Percentiles rank a stretch among this genome's conserved stretches.
These are phyloP conservation scores for Archips crataeganus DNA, from an alignment of 2,888 invertebrate genomes.

Conservation along the genomic window DNA sequence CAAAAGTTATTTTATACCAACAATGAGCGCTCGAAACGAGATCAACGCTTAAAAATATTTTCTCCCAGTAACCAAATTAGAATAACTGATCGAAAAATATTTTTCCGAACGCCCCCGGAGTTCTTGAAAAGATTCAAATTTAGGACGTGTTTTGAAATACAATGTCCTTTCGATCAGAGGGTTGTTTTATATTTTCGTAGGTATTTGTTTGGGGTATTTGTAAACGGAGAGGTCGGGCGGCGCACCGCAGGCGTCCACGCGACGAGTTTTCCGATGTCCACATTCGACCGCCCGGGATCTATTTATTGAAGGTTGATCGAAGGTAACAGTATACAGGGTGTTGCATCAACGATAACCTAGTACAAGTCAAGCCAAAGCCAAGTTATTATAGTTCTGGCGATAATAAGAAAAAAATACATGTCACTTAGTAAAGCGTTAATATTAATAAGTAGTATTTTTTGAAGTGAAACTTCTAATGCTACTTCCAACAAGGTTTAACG, in stretches of 20 bases:
- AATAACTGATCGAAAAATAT: constrained; percentile 40
- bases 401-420: too few species aligned
- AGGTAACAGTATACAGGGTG: too few species aligned
- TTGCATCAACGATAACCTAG: too few species aligned
- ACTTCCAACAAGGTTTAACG: too few species aligned
- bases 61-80: constrained; percentile 29
- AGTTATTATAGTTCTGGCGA: too few species aligned
- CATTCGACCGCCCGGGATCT: constrained; percentile 2
- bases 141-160: constrained; percentile 42
- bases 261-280: constrained; percentile 24
- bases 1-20: constrained; percentile 3
- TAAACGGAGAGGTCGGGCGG: constrained; percentile 22
- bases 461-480: too few species aligned
- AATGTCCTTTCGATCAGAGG: constrained; percentile 38
- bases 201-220: constrained; percentile 38
- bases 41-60: constrained; percentile 29
- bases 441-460: too few species aligned
- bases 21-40: constrained; percentile 23
- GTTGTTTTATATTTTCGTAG: constrained; percentile 39
- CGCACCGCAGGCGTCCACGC: constrained; percentile 33
- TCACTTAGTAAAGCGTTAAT: too few species aligned
- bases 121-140: constrained; percentile 42
- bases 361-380: too few species aligned
- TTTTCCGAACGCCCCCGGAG: constrained; percentile 25
- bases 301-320: constrained; percentile 14